Base-by-base conservation (phyloP, 1,140 invertebrate species). In the Aplysia californica region DNA sequence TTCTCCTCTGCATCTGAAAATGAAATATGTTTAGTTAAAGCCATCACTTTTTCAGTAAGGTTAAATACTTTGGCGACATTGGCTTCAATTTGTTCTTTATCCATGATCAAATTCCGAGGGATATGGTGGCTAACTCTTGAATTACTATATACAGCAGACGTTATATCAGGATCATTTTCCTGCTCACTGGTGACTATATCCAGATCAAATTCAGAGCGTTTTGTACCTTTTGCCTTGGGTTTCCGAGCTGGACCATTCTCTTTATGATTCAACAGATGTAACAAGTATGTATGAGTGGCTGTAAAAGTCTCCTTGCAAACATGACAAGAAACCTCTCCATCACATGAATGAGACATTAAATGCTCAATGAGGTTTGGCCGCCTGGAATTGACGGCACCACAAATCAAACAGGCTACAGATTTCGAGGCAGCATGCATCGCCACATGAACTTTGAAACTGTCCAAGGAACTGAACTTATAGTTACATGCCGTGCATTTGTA, bases 381-480 rank as follows among this genome's bases (percentile, higher is more conserved):
- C 58, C 61, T 72, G 33, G 31, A 61, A 3, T 61, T 39, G 10
- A 72, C 70, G 39, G 70, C 18, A 5, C 35, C 35, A 41, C 70
- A 72, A 31, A 72, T 41, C 23, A 72, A 61, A 61, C 70, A 72
- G 15, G 56, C 44, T 6, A 33, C 41, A 21, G 70, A 29, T 21
- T 35, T 55, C 15, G 70, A n/a, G 4, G 70, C 50, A 3, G 29
- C 70, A 72, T 72, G 70, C 55, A 72, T 35, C 31, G 58, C 70
- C 35, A 61, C 56, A 55, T 72, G 70, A 3, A 72, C 23, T 61
- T 61, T 72, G 36, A 72, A 61, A 61, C 56, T 72, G 31, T 72
- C 70, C 36, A 72, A 36, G 6, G 70, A 29, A 72, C 35, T 61
- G 4, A 36, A 61, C 20, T 72, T 36, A 38, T 56, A 72, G 38